A percentile compares a stretch with the other conserved stretches of the same genome.
phyloP scores from a whole-genome alignment of 2,797 vertebrate species.

The Pipistrellus pipistrellus region DNA sequence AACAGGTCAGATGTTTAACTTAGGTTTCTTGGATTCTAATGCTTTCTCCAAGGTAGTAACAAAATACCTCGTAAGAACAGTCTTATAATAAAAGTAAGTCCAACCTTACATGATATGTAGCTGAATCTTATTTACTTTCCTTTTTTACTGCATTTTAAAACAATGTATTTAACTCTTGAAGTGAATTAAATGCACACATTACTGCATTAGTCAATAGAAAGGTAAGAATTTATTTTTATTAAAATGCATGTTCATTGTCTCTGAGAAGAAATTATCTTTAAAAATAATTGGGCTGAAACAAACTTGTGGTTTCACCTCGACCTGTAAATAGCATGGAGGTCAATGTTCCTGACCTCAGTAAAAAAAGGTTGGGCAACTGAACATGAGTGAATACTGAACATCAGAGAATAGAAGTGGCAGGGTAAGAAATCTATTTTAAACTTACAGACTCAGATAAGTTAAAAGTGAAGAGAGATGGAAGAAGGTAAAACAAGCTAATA shows the following conservation, averaged over 20 bases:
- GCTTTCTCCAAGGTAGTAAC: background rate
- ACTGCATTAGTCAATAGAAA: background rate
- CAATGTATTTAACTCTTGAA: background rate
- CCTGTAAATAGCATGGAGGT: background rate
- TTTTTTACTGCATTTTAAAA: conserved; percentile 30
- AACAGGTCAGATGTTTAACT: background rate
- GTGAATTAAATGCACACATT: background rate
- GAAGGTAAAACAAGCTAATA: background rate
- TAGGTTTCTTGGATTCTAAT: background rate
- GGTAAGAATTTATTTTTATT: background rate
- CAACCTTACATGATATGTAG: background rate
- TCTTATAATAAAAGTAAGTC: background rate
- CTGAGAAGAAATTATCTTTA: background rate
- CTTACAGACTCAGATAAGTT: background rate
- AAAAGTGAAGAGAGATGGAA: background rate
- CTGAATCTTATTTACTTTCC: background rate
- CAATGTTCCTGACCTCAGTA: background rate
- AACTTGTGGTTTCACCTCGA: background rate
- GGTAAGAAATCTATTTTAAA: conserved; percentile 6
- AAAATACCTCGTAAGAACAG: background rate
- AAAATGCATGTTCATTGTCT: background rate
- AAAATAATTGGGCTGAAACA: background rate
- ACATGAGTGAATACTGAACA: background rate
- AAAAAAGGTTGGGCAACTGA: background rate
- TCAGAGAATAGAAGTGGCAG: background rate